A percentile compares a stretch with the other conserved stretches of the same genome.
Evolutionary conservation across 2,113 vertebrate genomes (phyloP).

Genomic region (Nesoenas mayeri): DNA sequence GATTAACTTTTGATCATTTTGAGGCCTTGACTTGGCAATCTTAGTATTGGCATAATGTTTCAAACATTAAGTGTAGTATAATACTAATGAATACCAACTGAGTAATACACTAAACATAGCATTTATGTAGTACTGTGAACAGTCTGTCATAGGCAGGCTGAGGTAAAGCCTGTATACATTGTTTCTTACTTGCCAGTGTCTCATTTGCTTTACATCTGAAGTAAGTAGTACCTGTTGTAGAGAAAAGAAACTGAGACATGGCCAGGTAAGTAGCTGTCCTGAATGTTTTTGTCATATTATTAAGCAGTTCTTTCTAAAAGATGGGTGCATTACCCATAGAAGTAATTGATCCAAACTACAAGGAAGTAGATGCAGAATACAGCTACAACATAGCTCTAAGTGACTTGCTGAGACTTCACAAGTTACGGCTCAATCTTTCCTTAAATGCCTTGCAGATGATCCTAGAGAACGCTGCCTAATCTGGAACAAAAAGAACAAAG

Average conservation of each 20-base stretch:
- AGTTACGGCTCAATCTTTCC: not conserved
- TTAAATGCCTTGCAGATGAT: not conserved
- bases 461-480: not conserved
- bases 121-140: not conserved
- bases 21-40: not conserved
- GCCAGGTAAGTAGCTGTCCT: not conserved
- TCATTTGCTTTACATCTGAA: not conserved
- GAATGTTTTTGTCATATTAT: fast-evolving
- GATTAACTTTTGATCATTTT: not conserved
- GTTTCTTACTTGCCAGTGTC: not conserved
- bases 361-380: not conserved
- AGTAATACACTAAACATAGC: not conserved
- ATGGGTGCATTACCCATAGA: not conserved
- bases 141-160: not conserved
- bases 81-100: not conserved
- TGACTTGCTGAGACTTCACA: not conserved
- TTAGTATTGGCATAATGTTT: not conserved
- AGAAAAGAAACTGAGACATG: not conserved
- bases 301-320: not conserved
- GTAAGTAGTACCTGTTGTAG: not conserved
- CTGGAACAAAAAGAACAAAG: not conserved
- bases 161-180: not conserved
- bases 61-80: not conserved
- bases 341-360: not conserved
- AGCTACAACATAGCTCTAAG: not conserved